Percentiles rank a stretch among this genome's conserved stretches.
Conservation (phyloP, 2,888 invertebrate species). For the Melolontha melolontha region DNA sequence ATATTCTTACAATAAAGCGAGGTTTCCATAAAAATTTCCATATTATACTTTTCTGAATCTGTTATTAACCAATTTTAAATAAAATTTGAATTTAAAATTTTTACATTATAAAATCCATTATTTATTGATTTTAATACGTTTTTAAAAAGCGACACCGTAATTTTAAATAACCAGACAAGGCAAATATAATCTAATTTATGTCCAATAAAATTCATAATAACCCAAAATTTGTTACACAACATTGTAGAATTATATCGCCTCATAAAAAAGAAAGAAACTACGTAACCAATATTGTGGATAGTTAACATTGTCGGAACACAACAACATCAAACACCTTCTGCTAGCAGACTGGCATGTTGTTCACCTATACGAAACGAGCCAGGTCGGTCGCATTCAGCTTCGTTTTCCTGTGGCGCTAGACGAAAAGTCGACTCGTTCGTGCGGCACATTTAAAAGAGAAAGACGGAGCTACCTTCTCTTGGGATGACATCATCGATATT, state of each 20-base stretch:
- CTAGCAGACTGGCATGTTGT: constrained; percentile 22
- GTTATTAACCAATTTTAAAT: too few relatives aligned
- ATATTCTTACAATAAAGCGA: too few relatives aligned
- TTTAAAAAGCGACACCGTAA: constrained; percentile 1
- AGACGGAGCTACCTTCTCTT: constrained; percentile 21
- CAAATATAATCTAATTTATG: constrained; percentile 11
- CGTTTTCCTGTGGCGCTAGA: constrained; percentile 30
- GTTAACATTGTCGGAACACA: neutral
- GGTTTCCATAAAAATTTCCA: too few relatives aligned
- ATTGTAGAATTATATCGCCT: neutral
- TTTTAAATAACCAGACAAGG: neutral
- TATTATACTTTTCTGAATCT: too few relatives aligned
- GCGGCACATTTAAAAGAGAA: constrained; percentile 9
- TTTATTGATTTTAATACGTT: neutral
- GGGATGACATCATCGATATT: constrained; percentile 50
- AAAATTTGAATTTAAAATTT: too few relatives aligned
- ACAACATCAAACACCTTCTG: constrained; percentile 2
- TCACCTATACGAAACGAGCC: constrained; percentile 18
- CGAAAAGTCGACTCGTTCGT: constrained; percentile 22
- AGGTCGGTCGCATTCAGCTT: constrained; percentile 3
- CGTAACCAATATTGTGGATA: too few relatives aligned
- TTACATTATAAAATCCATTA: too few relatives aligned
- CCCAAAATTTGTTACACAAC: constrained; percentile 16
- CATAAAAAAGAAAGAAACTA: too few relatives aligned
- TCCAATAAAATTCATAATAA: constrained; percentile 15